Conservation (phyloP, 35 echinoderm and acorn worm genomes). For the Anneissia japonica region DNA sequence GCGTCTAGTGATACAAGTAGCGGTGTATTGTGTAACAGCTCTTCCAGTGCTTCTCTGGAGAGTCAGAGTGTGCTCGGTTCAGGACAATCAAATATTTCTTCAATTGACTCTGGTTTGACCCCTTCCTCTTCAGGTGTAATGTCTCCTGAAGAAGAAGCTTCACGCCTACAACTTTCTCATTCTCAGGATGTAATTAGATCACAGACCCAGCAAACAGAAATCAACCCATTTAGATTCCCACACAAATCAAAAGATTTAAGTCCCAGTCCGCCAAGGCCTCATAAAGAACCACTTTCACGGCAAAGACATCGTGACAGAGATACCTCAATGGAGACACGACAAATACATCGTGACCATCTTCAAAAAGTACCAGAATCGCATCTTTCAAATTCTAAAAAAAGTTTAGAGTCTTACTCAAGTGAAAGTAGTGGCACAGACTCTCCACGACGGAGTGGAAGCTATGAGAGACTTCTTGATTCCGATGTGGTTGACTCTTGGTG, state of each 20-base stretch:
- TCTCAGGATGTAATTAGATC: slow-evolving; percentile 18
- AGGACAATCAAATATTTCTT: slow-evolving; percentile 67
- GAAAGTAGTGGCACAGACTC: neutral
- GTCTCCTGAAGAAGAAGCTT: neutral
- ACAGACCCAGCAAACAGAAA: slow-evolving; percentile 34
- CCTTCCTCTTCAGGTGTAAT: slow-evolving; percentile 6
- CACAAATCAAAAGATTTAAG: slow-evolving; percentile 39
- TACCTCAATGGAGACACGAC: neutral
- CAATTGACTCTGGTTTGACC: slow-evolving; percentile 6
- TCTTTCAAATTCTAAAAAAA: neutral
- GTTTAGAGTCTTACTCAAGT: neutral
- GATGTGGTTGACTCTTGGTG: neutral
- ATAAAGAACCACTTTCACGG: slow-evolving; percentile 5
- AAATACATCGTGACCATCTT: neutral
- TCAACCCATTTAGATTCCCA: slow-evolving; percentile 67
- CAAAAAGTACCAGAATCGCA: neutral
- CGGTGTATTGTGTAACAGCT: slow-evolving; percentile 62
- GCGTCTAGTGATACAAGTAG: slow-evolving; percentile 70
- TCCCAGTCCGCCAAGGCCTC: slow-evolving; percentile 2
- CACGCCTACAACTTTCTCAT: slow-evolving; percentile 15
- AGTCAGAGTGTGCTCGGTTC: slow-evolving; percentile 63
- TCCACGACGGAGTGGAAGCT: neutral
- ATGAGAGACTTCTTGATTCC: neutral
- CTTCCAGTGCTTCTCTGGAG: slow-evolving; percentile 35
- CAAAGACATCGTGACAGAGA: neutral